A percentile compares a stretch with the other conserved stretches of the same genome.
These are phyloP conservation scores for Dilophus febrilis DNA, from an alignment of 2,888 invertebrate genomes.

Conservation along the genomic window DNA sequence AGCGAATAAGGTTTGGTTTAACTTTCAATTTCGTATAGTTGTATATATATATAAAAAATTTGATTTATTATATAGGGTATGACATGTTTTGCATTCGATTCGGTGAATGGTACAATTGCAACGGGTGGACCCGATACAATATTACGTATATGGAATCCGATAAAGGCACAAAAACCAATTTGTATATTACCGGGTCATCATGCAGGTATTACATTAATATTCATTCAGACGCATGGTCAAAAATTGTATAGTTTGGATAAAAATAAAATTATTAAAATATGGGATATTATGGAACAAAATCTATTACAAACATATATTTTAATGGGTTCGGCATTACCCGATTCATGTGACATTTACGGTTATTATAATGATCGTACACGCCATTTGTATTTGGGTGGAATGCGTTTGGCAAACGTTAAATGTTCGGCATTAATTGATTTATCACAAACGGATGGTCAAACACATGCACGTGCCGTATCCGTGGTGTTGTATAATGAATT, in stretches of 20 bases:
- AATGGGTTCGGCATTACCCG: conserved; percentile 42
- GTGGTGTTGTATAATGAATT: conserved; percentile 57
- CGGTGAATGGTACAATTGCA: conserved; percentile 39
- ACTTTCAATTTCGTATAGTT: too few relatives aligned
- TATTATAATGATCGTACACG: conserved; percentile 49
- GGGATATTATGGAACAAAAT: conserved; percentile 48
- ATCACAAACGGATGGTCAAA: conserved; percentile 53
- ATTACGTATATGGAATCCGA: conserved; percentile 65
- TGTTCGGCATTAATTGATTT: conserved; percentile 48
- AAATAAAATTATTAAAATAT: conserved; percentile 55
- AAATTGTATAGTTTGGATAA: conserved; percentile 54
- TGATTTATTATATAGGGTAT: conserved; percentile 32
- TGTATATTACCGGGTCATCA: conserved; percentile 51
- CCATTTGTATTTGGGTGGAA: conserved; percentile 46
- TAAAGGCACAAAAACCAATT: conserved; percentile 48
- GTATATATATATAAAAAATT: too few relatives aligned
- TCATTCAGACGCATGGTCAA: conserved; percentile 46
- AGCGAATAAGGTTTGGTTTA: not conserved
- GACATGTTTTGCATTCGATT: conserved; percentile 43
- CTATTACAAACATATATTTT: conserved; percentile 52
- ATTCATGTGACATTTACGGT: conserved; percentile 39
- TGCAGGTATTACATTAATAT: conserved; percentile 45
- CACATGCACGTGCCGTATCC: conserved; percentile 52
- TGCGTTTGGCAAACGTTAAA: conserved; percentile 43
- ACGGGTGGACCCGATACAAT: conserved; percentile 62